Evolutionary conservation across 1,140 invertebrate species (phyloP), one percentile per base, ranked within the genome.

Genomic region (Tetragonula clypearis): DNA sequence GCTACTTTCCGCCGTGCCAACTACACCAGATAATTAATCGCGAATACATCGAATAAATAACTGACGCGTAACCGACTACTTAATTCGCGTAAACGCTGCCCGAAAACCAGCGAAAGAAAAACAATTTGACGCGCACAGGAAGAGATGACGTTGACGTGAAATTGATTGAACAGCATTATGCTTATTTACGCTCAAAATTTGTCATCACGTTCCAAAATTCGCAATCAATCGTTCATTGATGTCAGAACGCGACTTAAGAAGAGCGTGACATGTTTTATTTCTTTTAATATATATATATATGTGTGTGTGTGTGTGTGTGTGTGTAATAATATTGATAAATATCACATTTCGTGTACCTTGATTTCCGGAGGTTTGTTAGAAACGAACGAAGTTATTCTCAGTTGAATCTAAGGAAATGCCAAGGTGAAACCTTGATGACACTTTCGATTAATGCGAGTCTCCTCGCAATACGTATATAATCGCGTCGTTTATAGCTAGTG

Each of bases 401-500:
- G 21, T 14, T 30, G 69, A 26, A 80, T 23, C 26, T 19, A 21
- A 35, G n/a, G n/a, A 55, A 79, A 80, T 69, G 83, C 49, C 83
- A 80, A 72, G 77, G 83, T 73, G 26, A 80, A 85, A 35, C 30
- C 41, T 49, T 49, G 41, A 49, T 49, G 75, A 71, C 77, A 62
- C 53, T 85, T 85, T 78, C 76, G 69, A 58, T 73, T 69, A 69
- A 85, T 35, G 77, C 73, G 58, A 79, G 53, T 30, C 69, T 80
- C 77, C 8, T 66, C 58, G n/a, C 49, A 23, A 56, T 79, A 73
- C 21, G 68, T 41, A 55, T 41, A 71, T 56, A 58, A 79, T 80
- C 41, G 30, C 14, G 30, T 11, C 41, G 41, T 85, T 85, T 85
- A 80, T 85, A 66, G 78, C 53, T 26, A 30, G 1, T 23, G 15